Evolutionary conservation across 2,888 invertebrate species (phyloP).

Genomic region (Tachystola acroxantha): DNA sequence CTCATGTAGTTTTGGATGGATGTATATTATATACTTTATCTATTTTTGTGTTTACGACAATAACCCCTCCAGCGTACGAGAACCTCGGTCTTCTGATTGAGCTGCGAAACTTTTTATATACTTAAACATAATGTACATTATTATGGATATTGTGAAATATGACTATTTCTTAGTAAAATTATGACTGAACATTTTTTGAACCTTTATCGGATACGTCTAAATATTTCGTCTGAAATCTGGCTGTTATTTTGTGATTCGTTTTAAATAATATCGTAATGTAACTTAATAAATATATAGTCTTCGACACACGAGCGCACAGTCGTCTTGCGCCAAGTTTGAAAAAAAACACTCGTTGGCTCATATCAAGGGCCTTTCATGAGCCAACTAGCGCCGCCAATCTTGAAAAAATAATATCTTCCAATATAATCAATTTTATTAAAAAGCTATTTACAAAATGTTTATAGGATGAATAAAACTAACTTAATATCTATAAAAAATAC

Average conservation of each 20-base stretch:
- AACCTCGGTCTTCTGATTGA: conserved; percentile 25
- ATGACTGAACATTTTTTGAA: conserved; percentile 70
- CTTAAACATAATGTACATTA: conserved; percentile 21
- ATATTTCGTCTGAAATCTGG: conserved; percentile 51
- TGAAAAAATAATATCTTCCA: no score
- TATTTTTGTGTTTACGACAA: conserved; percentile 32
- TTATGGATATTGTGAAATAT: conserved; percentile 32
- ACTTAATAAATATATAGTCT: conserved; percentile 18
- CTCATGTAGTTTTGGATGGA: conserved; percentile 10
- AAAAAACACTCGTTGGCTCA: no score
- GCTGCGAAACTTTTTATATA: conserved; percentile 44
- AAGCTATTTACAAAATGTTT: no score
- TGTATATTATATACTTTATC: background rate
- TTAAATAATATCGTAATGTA: conserved; percentile 32
- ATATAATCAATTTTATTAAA: no score
- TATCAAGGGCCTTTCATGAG: no score
- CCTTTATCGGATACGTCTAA: conserved; percentile 53
- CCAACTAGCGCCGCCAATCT: no score
- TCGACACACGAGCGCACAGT: background rate
- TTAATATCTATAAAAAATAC: no score
- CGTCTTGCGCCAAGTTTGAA: no score
- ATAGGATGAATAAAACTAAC: no score
- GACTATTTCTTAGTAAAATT: conserved; percentile 61
- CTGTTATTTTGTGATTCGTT: conserved; percentile 59
- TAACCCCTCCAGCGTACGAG: conserved; percentile 29